Evolutionary conservation across 2,888 invertebrate species (phyloP), one percentile per base, ranked within the genome.

Genomic region (Colostygia pectinataria): DNA sequence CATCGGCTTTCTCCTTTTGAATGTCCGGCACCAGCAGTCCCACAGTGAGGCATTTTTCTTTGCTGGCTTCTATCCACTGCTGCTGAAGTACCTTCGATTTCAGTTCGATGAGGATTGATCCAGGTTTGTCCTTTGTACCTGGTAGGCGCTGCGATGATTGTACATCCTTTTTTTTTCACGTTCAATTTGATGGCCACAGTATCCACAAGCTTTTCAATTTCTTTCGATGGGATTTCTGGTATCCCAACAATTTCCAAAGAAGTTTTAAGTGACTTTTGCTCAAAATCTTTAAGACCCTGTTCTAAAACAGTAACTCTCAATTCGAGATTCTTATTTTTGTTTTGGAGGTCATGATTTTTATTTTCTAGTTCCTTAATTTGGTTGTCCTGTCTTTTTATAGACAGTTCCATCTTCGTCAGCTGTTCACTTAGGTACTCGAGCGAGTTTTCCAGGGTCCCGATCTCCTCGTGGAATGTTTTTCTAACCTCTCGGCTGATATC

Each of bases 21-120:
- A 27, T 9, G 4, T 55, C 31, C 3, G 61, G 53, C 10, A 60
- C 4, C 6, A 67, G 4, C 1, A 13, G 9, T 14, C 60, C 61
- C 2, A 53, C 53, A 0, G 61, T 60, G 14, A 65, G 38, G 15
- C 46, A 10, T 40, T 48, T 57, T 12, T 55, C 39, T 25, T 49
- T 66, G 7, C 58, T 44, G 10, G 57, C 53, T 4, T 43, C 51
- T 10, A 63, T 48, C 63, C 65, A 65, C 36, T 59, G 25, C 1
- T 43, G 32, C 1, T 42, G 59, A 1, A 44, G 44, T 1, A 20
- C 5, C 15, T 55, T 57, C 0, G 57, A 42, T 18, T 59, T 60
- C 43, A 64, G 14, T 5, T 61, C 58, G 0, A 66, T 47, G 0
- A 62, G 32, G 4, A 65, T 56, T 3, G 42, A 32, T 4, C 59